phyloP scores from a whole-genome alignment of 2,888 invertebrate species.

The Drosophila multiciliata region DNA sequence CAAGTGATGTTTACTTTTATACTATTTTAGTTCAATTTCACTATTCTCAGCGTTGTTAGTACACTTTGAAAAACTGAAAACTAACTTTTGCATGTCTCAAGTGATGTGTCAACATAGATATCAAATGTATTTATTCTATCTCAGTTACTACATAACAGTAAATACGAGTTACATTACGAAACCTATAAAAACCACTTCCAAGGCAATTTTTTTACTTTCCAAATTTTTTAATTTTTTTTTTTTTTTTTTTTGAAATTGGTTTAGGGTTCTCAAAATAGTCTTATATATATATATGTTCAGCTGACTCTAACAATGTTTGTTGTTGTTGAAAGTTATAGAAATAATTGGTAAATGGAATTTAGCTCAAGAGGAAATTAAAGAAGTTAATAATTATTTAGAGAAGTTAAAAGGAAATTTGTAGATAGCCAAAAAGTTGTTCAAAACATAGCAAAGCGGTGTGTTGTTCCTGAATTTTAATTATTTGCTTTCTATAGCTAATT shows the following conservation, averaged over 20 bases:
- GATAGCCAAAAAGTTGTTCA: conserved; percentile 35
- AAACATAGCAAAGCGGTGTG: conserved; percentile 55
- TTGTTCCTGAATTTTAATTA: conserved; percentile 16
- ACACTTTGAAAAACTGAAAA: neutral
- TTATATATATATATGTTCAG: neutral
- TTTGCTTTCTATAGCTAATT: conserved; percentile 7
- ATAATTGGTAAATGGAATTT: conserved; percentile 1
- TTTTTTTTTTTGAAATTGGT: conserved; percentile 2
- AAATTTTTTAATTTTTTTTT: neutral
- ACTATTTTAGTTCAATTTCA: no score
- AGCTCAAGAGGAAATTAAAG: conserved; percentile 30
- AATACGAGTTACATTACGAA: neutral
- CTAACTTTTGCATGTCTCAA: neutral
- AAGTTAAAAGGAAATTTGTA: conserved; percentile 20
- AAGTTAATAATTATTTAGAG: neutral
- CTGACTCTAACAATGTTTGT: conserved; percentile 6
- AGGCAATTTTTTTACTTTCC: neutral
- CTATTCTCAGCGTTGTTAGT: conserved; percentile 1
- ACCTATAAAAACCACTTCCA: neutral
- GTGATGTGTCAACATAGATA: neutral
- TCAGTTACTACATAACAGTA: neutral
- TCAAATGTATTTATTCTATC: neutral
- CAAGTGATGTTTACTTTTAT: neutral
- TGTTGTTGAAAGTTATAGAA: neutral
- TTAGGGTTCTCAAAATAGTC: neutral